These are phyloP conservation scores for Varecia variegata DNA, from an alignment of 2,797 vertebrate species.

Conservation along the genomic window DNA sequence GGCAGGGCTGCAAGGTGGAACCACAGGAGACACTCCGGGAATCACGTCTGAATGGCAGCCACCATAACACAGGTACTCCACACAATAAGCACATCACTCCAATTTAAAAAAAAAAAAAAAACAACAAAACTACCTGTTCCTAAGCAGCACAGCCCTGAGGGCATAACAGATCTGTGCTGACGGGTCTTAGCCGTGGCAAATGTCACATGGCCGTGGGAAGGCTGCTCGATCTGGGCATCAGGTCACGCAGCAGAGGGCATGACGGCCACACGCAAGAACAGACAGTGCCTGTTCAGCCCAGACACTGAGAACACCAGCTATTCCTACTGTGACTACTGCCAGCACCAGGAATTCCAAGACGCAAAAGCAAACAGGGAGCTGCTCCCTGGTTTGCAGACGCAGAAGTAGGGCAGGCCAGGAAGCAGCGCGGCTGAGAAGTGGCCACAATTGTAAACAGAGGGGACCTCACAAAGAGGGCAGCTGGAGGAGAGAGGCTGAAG, in stretches of 20 bases:
- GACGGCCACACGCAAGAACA: accelerated
- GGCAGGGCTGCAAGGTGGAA: accelerated
- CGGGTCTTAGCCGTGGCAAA: background rate
- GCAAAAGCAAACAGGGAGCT: accelerated
- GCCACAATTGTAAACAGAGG: background rate
- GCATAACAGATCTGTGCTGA: too few species aligned
- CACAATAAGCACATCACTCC: too few species aligned
- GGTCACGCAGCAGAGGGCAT: background rate
- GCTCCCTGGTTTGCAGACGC: background rate
- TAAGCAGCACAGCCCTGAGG: background rate
- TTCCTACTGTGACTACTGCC: accelerated
- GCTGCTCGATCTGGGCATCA: background rate
- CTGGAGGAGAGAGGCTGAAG: background rate
- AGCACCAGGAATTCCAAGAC: background rate
- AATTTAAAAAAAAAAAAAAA: background rate
- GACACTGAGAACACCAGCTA: background rate
- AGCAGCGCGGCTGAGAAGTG: background rate
- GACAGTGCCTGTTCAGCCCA: background rate
- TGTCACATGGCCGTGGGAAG: accelerated
- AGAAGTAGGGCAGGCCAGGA: background rate
- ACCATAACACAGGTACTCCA: background rate
- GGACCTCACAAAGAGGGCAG: background rate
- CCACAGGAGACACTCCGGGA: accelerated
- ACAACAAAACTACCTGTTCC: accelerated
- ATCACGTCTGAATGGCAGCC: accelerated